Base-by-base conservation (phyloP, 2,113 vertebrate genomes). In the Protomyctophum bolini region DNA sequence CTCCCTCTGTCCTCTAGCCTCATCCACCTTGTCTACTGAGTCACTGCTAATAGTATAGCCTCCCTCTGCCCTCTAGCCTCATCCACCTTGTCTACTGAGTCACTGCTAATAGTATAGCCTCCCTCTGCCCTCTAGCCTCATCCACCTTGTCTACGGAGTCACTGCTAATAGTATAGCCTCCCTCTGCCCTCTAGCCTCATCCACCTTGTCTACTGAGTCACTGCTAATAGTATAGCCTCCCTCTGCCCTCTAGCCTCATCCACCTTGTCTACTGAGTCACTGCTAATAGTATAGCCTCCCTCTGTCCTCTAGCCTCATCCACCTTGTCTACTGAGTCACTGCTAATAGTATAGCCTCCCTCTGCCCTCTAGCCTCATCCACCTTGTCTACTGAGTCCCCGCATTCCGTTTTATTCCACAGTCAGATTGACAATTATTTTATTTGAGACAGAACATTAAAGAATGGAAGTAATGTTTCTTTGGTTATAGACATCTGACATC, bases 281-380 rank as follows among this genome's bases (percentile, higher is more conserved):
- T 66, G 75, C 68, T 72, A 63, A 73, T 58, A 76, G n/a, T 1
- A 60, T 21, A 51, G 67, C 60, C 52, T 56, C 60, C n/a, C n/a
- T n/a, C n/a, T n/a, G n/a, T n/a, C n/a, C n/a, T n/a, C n/a, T n/a
- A n/a, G n/a, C n/a, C n/a, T n/a, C n/a, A 62, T 62, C 50, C 41
- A 48, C 7, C 8, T 49, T n/a, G 54, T 10, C 21, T 12, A 33
- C 21, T 21, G 21, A n/a, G n/a, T n/a, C 48, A 29, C 58, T 66
- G 75, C 68, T 72, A 63, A 73, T 58, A 76, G n/a, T 1, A 60
- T 21, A 51, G 67, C 60, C 52, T 56, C 60, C n/a, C n/a, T n/a
- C n/a, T n/a, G n/a, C n/a, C n/a, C n/a, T n/a, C n/a, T n/a, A n/a
- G n/a, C n/a, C n/a, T n/a, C n/a, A 62, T 62, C 50, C 41, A 48